Percentiles rank a stretch among this genome's conserved stretches.
Conservation (phyloP, 2,888 invertebrate species). For the Xestobium rufovillosum region DNA sequence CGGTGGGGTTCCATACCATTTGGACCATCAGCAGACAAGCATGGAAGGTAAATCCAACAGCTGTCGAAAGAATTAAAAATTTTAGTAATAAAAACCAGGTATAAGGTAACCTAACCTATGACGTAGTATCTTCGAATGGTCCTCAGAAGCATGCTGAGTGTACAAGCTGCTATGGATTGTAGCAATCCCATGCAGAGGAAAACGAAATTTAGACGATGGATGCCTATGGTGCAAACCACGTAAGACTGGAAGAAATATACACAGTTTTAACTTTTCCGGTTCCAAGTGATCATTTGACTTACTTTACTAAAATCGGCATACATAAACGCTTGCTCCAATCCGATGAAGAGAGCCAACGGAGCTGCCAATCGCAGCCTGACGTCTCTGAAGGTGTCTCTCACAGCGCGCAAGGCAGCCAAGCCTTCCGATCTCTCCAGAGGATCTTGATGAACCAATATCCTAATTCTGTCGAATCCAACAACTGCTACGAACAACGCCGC, state of each 20-base stretch:
- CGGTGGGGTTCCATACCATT: constrained; percentile 71
- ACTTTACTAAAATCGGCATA: constrained; percentile 76
- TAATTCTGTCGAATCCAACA: constrained; percentile 48
- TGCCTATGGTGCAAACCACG: constrained; percentile 73
- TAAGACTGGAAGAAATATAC: constrained; percentile 55
- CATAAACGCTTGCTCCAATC: constrained; percentile 79
- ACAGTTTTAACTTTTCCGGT: not conserved
- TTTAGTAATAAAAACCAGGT: not conserved
- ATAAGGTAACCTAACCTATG: constrained; percentile 50
- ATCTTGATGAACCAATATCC: constrained; percentile 52
- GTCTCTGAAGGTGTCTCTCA: constrained; percentile 51
- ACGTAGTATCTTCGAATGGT: constrained; percentile 67
- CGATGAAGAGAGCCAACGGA: constrained; percentile 73
- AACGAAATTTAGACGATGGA: constrained; percentile 65
- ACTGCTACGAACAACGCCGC: constrained; percentile 42
- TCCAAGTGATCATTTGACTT: constrained; percentile 19
- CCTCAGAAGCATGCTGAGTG: constrained; percentile 71
- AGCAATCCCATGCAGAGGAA: constrained; percentile 66
- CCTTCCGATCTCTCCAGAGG: constrained; percentile 41
- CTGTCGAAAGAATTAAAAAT: constrained; percentile 38
- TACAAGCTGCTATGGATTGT: constrained; percentile 69
- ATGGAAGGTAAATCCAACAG: constrained; percentile 74
- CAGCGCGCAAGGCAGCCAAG: constrained; percentile 44
- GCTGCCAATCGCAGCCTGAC: constrained; percentile 61
- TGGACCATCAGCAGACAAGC: constrained; percentile 69